A percentile compares a stretch with the other conserved stretches of the same genome.
These are phyloP conservation scores for Apomyelois bistriatella DNA, from an alignment of 2,888 invertebrate species.

Conservation along the genomic window DNA sequence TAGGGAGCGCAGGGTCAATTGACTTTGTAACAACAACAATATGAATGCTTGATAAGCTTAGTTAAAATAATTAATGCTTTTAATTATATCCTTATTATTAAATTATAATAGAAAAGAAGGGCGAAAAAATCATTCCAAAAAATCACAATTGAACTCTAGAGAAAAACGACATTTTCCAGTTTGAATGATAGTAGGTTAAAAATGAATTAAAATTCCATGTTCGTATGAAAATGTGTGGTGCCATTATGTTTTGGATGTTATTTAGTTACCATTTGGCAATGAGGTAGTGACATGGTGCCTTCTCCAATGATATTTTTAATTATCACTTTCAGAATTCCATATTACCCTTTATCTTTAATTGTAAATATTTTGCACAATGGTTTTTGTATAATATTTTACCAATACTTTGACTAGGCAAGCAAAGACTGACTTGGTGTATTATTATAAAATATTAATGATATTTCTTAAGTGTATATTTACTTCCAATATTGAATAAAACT, in stretches of 20 bases:
- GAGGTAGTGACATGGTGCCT: slow-evolving; percentile 39
- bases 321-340: slow-evolving; percentile 22
- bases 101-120: too few relatives aligned
- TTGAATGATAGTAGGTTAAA: slow-evolving; percentile 26
- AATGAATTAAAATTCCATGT: slow-evolving; percentile 21
- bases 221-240: slow-evolving; percentile 34
- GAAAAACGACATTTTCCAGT: slow-evolving; percentile 18
- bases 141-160: neutral
- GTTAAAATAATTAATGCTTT: too few relatives aligned
- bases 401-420: slow-evolving; percentile 73
- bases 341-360: slow-evolving; percentile 28
- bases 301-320: slow-evolving; percentile 36
- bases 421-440: slow-evolving; percentile 79
- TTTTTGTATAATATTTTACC: slow-evolving; percentile 58
- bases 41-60: too few relatives aligned
- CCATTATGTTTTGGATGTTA: slow-evolving; percentile 40
- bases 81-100: too few relatives aligned
- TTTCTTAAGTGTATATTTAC: slow-evolving; percentile 64
- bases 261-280: slow-evolving; percentile 46
- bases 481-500: slow-evolving; percentile 52
- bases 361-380: slow-evolving; percentile 28
- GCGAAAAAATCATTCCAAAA: neutral
- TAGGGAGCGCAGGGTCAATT: too few relatives aligned
- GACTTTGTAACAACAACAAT: too few relatives aligned
- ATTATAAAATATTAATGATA: slow-evolving; percentile 54